Evolutionary conservation across 2,113 vertebrate species (phyloP).

Genomic region (Urocolius indicus): DNA sequence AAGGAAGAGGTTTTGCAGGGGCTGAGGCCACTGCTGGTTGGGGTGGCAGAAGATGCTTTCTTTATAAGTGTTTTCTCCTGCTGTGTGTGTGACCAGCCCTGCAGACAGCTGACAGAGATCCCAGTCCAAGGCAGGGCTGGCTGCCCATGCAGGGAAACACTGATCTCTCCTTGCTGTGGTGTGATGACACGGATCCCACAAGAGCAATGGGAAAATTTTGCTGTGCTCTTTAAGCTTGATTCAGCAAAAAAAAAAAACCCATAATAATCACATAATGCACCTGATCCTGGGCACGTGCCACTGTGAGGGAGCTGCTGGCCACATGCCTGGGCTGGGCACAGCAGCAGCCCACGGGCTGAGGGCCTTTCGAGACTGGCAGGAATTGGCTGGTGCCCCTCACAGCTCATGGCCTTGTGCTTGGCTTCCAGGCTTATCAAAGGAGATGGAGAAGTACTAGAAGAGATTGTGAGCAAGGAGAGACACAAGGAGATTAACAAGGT

Average conservation of each 20-base stretch:
- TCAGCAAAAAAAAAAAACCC: neutral
- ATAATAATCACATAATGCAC: neutral
- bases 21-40: neutral
- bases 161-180: neutral
- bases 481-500: slow-evolving; percentile 98
- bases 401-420: neutral
- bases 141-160: neutral
- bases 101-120: neutral
- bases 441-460: slow-evolving; percentile 94
- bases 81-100: neutral
- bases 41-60: neutral
- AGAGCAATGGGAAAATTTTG: neutral
- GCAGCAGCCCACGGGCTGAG: neutral
- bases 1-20: neutral
- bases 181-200: neutral
- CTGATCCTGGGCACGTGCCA: accelerated
- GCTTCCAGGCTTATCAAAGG: slow-evolving; percentile 90
- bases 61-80: neutral
- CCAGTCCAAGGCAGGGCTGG: neutral
- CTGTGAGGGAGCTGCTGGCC: neutral
- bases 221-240: neutral
- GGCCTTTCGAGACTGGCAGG: neutral
- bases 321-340: neutral
- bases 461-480: slow-evolving; percentile 92
- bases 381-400: neutral